Evolutionary conservation across 2,888 invertebrate genomes (phyloP).

Genomic region (Tachina fera): DNA sequence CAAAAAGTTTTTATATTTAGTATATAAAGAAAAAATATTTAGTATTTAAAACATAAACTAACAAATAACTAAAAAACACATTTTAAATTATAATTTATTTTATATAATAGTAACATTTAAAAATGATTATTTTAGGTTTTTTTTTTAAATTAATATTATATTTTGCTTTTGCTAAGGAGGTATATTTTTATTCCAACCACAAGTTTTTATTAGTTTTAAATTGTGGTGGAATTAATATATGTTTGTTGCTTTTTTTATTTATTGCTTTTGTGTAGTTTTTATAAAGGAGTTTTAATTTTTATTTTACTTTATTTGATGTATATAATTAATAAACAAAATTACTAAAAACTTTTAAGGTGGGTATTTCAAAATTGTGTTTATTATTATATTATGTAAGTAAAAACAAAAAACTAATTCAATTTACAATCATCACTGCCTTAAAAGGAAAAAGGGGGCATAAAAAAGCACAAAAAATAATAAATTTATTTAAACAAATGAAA

Average conservation of each 20-base stretch:
- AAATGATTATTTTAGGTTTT: slow-evolving; percentile 52
- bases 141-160: slow-evolving; percentile 59
- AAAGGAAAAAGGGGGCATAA: slow-evolving; percentile 1
- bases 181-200: slow-evolving; percentile 77
- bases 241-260: slow-evolving; percentile 59
- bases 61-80: slow-evolving; percentile 66
- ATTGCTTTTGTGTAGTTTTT: slow-evolving; percentile 64
- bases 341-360: slow-evolving; percentile 66
- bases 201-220: slow-evolving; percentile 27
- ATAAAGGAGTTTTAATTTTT: slow-evolving; percentile 31
- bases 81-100: slow-evolving; percentile 60
- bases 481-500: slow-evolving; percentile 13
- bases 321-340: slow-evolving; percentile 63
- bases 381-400: slow-evolving; percentile 21
- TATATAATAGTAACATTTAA: slow-evolving; percentile 66
- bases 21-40: slow-evolving; percentile 39
- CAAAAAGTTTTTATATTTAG: background rate
- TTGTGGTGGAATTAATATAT: slow-evolving; percentile 37
- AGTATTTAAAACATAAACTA: slow-evolving; percentile 66
- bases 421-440: slow-evolving; percentile 51
- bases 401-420: slow-evolving; percentile 51
- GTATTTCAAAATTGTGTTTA: slow-evolving; percentile 55
- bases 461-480: background rate
- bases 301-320: slow-evolving; percentile 21
- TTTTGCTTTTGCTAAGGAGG: slow-evolving; percentile 80